These are phyloP conservation scores for Laterallus jamaicensis DNA, from an alignment of 2,113 vertebrate species.

Conservation along the genomic window DNA sequence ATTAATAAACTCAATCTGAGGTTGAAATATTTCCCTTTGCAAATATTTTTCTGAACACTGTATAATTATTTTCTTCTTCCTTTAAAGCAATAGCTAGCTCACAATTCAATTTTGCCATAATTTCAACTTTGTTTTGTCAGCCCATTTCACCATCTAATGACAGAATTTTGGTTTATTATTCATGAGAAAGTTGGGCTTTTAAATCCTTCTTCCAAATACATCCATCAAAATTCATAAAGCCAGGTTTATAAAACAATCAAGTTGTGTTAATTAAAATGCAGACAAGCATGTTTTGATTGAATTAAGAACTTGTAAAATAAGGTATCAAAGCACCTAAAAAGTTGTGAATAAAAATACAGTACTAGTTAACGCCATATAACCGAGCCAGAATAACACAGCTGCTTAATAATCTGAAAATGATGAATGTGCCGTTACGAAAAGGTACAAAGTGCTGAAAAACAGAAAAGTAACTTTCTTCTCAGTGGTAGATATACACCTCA, in stretches of 20 bases:
- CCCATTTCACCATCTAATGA: constrained; percentile 7
- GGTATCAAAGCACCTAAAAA: neutral
- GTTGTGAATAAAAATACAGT: constrained; percentile 4
- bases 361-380: neutral
- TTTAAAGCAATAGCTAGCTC: neutral
- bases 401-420: neutral
- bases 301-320: neutral
- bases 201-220: constrained; percentile 1
- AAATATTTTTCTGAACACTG: neutral
- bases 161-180: neutral
- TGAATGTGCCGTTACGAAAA: neutral
- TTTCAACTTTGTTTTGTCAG: constrained; percentile 22
- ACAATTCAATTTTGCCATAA: neutral
- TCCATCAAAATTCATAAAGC: constrained; percentile 2
- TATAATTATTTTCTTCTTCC: neutral
- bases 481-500: neutral
- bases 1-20: neutral
- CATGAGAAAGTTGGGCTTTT: neutral
- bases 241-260: neutral
- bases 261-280: constrained; percentile 11
- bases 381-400: neutral
- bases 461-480: neutral
- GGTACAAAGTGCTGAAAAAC: neutral
- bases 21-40: neutral
- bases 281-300: neutral